phyloP scores from a whole-genome alignment of 2,113 vertebrate genomes.

The Tyto alba region DNA sequence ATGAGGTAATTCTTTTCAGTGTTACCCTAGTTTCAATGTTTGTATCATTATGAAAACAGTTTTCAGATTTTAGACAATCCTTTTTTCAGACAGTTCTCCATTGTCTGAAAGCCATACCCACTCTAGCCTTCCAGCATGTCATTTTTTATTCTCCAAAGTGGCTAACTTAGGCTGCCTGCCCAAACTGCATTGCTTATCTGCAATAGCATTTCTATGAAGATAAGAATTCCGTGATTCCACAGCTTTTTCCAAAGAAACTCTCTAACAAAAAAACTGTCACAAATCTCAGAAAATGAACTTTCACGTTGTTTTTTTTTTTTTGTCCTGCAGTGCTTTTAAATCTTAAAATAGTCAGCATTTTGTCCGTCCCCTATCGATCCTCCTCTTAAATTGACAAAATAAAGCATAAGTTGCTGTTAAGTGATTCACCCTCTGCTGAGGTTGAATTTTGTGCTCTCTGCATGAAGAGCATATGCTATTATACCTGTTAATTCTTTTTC shows the following conservation, averaged over 20 bases:
- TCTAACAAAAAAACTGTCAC: background rate
- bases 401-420: background rate
- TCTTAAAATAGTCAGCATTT: background rate
- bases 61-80: background rate
- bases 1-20: background rate
- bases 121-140: background rate
- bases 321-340: background rate
- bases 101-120: background rate
- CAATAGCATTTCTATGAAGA: background rate
- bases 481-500: background rate
- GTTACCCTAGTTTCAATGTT: background rate
- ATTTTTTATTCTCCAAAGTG: background rate
- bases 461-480: background rate
- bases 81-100: background rate
- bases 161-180: background rate
- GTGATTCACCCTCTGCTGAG: background rate
- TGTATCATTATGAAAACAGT: background rate
- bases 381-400: background rate
- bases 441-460: background rate
- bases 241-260: background rate
- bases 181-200: background rate
- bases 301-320: background rate
- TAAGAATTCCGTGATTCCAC: background rate
- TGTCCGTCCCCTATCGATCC: background rate
- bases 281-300: background rate